These are phyloP conservation scores for Acanthosepion esculentum DNA, from an alignment of 2,888 invertebrate species.

Conservation along the genomic window DNA sequence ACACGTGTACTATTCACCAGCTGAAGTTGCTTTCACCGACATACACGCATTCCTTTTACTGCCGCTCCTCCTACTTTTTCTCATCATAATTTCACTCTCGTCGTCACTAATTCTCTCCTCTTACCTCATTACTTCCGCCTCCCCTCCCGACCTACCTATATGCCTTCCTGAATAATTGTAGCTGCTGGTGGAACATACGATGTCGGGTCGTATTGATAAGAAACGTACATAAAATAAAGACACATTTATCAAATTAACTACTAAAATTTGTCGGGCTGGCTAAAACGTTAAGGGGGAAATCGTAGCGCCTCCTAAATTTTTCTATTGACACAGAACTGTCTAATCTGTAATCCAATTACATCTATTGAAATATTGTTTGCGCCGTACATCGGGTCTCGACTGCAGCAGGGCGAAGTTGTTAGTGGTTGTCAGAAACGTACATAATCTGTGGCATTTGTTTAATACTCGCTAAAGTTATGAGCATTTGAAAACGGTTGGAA, in stretches of 20 bases:
- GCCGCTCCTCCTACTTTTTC: neutral
- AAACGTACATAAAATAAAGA: conserved; percentile 1
- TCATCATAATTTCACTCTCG: neutral
- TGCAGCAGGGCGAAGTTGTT: neutral
- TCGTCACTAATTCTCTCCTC: too few relatives aligned
- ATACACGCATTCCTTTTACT: neutral
- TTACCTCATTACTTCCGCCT: neutral
- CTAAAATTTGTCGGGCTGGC: neutral
- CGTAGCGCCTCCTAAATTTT: neutral
- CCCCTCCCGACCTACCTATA: neutral
- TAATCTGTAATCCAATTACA: neutral
- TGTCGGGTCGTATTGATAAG: conserved; percentile 8
- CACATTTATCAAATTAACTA: neutral
- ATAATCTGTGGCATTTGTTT: neutral
- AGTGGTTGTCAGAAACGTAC: neutral
- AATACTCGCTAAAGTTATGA: neutral
- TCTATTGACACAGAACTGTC: conserved; percentile 21
- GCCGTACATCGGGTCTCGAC: neutral
- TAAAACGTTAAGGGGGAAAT: conserved; percentile 5
- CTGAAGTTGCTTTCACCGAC: neutral
- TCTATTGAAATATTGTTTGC: neutral
- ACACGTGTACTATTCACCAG: neutral
- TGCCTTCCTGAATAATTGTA: neutral
- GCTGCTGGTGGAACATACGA: neutral
- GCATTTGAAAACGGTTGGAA: neutral